These are phyloP conservation scores for Gadopsis marmoratus DNA, from an alignment of 2,797 vertebrate species.

Conservation along the genomic window DNA sequence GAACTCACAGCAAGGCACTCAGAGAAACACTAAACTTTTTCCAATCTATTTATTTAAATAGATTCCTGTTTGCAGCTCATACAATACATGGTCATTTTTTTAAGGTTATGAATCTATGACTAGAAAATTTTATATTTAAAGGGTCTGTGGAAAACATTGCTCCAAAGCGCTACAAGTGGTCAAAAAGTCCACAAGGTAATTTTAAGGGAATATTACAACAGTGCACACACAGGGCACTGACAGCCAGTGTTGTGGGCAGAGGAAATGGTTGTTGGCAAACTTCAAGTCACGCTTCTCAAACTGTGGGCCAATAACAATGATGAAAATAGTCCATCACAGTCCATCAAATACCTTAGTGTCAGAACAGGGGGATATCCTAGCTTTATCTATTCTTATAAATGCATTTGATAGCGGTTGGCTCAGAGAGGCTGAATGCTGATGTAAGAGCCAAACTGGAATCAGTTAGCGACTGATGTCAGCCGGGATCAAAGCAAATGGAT, in stretches of 20 bases:
- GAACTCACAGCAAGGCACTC: background rate
- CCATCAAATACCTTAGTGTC: conserved; percentile 46
- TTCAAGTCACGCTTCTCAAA: conserved; percentile 40
- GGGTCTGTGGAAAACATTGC: background rate
- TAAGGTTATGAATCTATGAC: background rate
- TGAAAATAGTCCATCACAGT: conserved; percentile 54
- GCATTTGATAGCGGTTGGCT: conserved; percentile 53
- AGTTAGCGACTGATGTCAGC: conserved; percentile 29
- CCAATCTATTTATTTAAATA: background rate
- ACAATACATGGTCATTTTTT: background rate
- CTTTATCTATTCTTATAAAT: conserved; percentile 59
- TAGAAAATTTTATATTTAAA: background rate
- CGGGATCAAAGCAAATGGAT: conserved; percentile 45
- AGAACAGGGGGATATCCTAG: conserved; percentile 38
- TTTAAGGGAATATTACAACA: background rate
- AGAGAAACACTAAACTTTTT: background rate
- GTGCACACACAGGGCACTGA: conserved; percentile 2
- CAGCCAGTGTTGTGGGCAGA: conserved; percentile 18
- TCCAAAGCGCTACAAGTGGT: background rate
- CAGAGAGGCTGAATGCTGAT: conserved; percentile 22
- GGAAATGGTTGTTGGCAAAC: conserved; percentile 49
- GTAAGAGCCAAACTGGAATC: conserved; percentile 38
- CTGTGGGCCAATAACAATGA: conserved; percentile 44
- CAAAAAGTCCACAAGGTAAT: background rate
- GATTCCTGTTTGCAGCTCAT: background rate